These are phyloP conservation scores for Parnassius mnemosyne DNA, from an alignment of 2,888 invertebrate genomes.

Conservation along the genomic window DNA sequence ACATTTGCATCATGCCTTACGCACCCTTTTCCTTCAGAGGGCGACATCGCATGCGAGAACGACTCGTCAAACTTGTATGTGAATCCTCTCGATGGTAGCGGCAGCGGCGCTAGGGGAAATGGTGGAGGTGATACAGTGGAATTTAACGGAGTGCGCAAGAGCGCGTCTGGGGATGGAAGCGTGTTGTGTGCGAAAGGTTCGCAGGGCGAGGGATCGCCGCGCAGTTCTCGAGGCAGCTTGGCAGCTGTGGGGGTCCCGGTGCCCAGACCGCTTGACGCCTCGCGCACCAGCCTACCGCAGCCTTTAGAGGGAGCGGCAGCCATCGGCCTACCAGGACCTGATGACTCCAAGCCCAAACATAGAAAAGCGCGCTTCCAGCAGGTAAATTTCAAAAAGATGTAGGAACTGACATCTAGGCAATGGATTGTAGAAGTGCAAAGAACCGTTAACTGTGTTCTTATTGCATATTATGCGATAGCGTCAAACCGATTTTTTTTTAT, in stretches of 20 bases:
- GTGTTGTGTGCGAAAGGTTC: constrained; percentile 82
- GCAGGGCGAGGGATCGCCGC: constrained; percentile 77
- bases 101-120: constrained; percentile 59
- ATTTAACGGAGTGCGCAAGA: constrained; percentile 86
- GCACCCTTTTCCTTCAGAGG: constrained; percentile 95
- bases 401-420: constrained; percentile 24
- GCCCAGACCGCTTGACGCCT: constrained; percentile 53
- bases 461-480: neutral
- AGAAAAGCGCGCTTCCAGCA: constrained; percentile 93
- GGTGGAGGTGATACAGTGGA: constrained; percentile 49
- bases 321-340: constrained; percentile 78
- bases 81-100: constrained; percentile 89
- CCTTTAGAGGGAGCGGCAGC: constrained; percentile 59
- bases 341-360: constrained; percentile 85
- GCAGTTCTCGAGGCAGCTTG: constrained; percentile 71
- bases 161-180: constrained; percentile 88
- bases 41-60: constrained; percentile 85
- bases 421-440: neutral
- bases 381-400: constrained; percentile 66
- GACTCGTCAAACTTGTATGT: constrained; percentile 93
- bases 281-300: constrained; percentile 71
- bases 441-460: neutral
- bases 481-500: neutral
- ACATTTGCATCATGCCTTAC: constrained; percentile 98
- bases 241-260: constrained; percentile 45